A percentile compares a stretch with the other conserved stretches of the same genome.
These are phyloP conservation scores for Pseudochaenichthys georgianus DNA, from an alignment of 2,797 vertebrate genomes.

Conservation along the genomic window DNA sequence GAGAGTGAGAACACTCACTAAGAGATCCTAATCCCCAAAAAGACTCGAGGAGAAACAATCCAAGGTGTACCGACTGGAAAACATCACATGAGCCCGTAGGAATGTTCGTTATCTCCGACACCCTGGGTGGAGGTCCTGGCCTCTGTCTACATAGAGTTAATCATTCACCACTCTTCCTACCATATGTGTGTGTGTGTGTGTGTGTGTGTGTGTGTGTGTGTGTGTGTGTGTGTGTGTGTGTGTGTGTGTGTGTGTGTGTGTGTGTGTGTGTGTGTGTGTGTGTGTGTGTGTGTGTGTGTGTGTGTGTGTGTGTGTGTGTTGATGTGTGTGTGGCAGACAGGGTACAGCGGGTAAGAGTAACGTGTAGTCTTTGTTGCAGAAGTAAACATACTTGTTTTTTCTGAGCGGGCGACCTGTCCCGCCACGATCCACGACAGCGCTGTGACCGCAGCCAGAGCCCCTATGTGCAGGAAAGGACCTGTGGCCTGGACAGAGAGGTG, in stretches of 20 bases:
- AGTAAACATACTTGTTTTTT: constrained; percentile 89
- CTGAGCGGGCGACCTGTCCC: constrained; percentile 91
- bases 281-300: constrained; percentile 15
- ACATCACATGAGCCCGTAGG: constrained; percentile 66
- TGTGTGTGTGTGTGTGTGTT: too few relatives aligned
- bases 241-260: constrained; percentile 11
- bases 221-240: constrained; percentile 7
- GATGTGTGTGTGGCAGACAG: constrained; percentile 17
- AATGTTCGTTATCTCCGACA: constrained; percentile 73
- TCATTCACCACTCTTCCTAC: constrained; percentile 68
- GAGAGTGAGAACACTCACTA: not conserved
- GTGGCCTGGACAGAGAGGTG: constrained; percentile 87
- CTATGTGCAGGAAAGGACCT: constrained; percentile 96
- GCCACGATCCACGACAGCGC: constrained; percentile 95
- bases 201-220: constrained; percentile 21
- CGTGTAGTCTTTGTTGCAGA: constrained; percentile 5
- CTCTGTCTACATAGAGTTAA: constrained; percentile 70
- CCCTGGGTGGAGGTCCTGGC: constrained; percentile 60
- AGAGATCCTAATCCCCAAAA: constrained; percentile 26
- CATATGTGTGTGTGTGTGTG: constrained; percentile 5
- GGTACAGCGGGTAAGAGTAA: constrained; percentile 18
- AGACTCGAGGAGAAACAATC: constrained; percentile 44
- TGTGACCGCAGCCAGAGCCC: constrained; percentile 89
- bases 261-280: not conserved
- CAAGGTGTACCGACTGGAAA: constrained; percentile 46